phyloP scores from a whole-genome alignment of 2,888 invertebrate species.

The Rhopalosiphum nymphaeae region DNA sequence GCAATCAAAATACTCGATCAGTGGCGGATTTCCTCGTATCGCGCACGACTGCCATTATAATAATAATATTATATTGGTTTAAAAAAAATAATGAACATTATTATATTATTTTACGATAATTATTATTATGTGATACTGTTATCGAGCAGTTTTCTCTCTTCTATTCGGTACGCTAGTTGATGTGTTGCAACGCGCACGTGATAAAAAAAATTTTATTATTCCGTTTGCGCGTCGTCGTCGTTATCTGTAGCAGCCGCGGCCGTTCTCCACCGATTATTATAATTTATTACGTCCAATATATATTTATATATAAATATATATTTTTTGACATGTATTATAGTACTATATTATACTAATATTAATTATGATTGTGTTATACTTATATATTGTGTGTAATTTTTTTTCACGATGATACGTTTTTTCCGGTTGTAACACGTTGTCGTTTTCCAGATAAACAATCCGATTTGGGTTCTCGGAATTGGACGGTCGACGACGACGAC shows the following conservation, averaged over 20 bases:
- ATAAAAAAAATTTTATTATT: background rate
- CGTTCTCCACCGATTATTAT: background rate
- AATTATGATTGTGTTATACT: background rate
- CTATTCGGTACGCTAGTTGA: background rate
- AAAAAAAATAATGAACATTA: background rate
- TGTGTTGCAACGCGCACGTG: background rate
- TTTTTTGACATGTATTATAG: background rate
- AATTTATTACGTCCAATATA: background rate
- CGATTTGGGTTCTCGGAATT: constrained; percentile 3
- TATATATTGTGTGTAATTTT: background rate
- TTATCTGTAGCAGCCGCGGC: background rate
- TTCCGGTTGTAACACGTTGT: constrained; percentile 26
- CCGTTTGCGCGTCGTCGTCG: constrained; percentile 9
- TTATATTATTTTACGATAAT: background rate
- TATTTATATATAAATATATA: background rate
- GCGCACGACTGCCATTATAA: background rate
- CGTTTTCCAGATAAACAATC: constrained; percentile 15
- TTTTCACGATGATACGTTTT: background rate
- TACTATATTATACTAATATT: background rate
- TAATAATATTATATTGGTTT: background rate
- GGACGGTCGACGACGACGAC: background rate
- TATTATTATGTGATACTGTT: background rate
- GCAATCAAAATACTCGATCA: background rate
- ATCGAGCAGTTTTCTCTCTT: background rate
- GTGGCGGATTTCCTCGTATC: constrained; percentile 5